Evolutionary conservation across 2,888 invertebrate species (phyloP), one percentile per base, ranked within the genome.

Genomic region (Lamproptera curius): DNA sequence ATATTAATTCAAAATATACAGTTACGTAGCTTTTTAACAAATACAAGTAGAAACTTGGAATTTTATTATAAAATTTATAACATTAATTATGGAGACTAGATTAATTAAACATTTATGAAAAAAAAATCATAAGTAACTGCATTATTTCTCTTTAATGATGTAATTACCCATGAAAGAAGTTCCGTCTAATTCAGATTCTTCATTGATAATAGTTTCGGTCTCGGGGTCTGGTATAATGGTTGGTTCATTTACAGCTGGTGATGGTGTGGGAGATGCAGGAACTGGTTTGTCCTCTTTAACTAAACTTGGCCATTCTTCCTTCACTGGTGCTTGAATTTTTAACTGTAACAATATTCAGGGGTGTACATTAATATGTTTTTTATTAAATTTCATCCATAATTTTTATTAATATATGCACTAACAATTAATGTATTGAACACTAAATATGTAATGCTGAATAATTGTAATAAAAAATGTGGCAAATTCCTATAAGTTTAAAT

Each of bases 221-320:
- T 53, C 49, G 1, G 38, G 56, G n/a, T 63, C 69, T 0, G 56
- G 47, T 2, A 76, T 74, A 1, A 73, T 45, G 14, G 53, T 56
- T 0, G 78, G 76, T 42, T 67, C 66, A 45, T 71, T 67, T 10
- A 46, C 45, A 16, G 52, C 52, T 2, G 55, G 35, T 28, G 46
- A 45, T 9, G 53, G 52, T 10, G 46, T 28, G 0, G 59, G 1
- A 9, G 14, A 16, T 10, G 16, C 42, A 0, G 45, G 16, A 1
- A 34, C 13, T 10, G 16, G 6, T 15, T 39, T 31, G 1, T 49
- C 44, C 4, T 56, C 53, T 47, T 54, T 58, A 11, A 74, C 76
- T 9, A 83, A 62, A 9, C 67, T 66, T 0, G 85, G 85, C 83
- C 85, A 84, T 50, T 83, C 80, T 40, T 84, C 82, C 45, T 57